Percentiles rank a stretch among this genome's conserved stretches.
phyloP scores from a whole-genome alignment of 1,140 invertebrate species.

The Meteorus sp. region DNA sequence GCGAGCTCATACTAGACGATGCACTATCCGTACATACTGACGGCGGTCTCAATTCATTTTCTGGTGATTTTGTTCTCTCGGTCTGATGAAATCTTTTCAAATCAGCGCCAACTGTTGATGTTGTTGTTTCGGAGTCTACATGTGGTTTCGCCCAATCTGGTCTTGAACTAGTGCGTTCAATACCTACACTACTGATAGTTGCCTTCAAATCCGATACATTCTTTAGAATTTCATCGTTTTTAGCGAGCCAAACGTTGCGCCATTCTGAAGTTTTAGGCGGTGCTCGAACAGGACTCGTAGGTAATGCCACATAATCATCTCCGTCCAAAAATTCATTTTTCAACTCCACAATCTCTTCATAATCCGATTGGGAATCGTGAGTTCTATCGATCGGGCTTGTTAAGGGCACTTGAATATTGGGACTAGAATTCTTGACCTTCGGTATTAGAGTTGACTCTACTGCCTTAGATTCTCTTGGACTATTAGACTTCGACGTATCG shows the following conservation, averaged over 20 bases:
- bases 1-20: conserved; percentile 54
- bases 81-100: conserved; percentile 6
- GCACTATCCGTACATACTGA: conserved; percentile 51
- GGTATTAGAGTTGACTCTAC: conserved; percentile 2
- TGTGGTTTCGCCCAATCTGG: conserved; percentile 51
- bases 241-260: conserved; percentile 53
- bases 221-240: conserved; percentile 51
- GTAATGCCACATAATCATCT: conserved; percentile 44
- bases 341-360: conserved; percentile 37
- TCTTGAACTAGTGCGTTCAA: conserved; percentile 38
- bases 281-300: conserved; percentile 39
- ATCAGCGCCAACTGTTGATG: conserved; percentile 33
- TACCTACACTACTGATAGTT: conserved; percentile 33
- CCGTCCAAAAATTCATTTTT: conserved; percentile 35
- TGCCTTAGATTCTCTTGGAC: conserved; percentile 29
- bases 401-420: conserved; percentile 3
- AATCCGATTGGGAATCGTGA: conserved; percentile 35
- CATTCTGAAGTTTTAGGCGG: conserved; percentile 54
- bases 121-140: conserved; percentile 35
- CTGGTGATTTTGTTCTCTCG: conserved; percentile 38
- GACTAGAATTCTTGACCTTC: conserved; percentile 28
- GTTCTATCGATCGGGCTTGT: conserved; percentile 30
- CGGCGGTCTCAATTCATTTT: conserved; percentile 47
- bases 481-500: conserved; percentile 30
- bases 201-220: conserved; percentile 42